Evolutionary conservation across 2,113 vertebrate genomes (phyloP), one percentile per base, ranked within the genome.

Genomic region (Steatornis caripensis): DNA sequence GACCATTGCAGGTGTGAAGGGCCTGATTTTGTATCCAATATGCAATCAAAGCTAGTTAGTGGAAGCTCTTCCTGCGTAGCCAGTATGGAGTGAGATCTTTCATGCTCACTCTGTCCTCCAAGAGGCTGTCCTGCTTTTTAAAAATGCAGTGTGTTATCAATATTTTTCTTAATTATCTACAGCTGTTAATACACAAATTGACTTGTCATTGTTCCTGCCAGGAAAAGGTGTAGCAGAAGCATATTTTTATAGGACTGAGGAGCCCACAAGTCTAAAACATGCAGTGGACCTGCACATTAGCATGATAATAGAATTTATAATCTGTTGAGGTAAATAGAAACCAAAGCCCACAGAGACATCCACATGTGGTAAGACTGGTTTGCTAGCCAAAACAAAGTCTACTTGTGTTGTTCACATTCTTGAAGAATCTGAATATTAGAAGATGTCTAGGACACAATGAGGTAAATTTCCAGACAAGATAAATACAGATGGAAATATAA

Each of bases 381-480:
- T 65, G 81, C 57, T 89, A 95, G 97, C 97, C 94, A 97, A 96
- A 97, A 96, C 91, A 94, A 91, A 93, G 48, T 87, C 93, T 91
- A 43, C 90, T 95, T 82, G 54, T 82, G 91, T 37, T 92, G 51
- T 87, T 91, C 95, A 54, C 93, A 58, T 97, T 97, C 96, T 94
- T 92, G 93, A 79, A 96, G 91, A 89, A 95, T 95, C 85, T 45
- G 92, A 95, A 87, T 93, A 90, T 95, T 93, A 90, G 97, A 84
- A 95, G 93, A 90, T 84, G 76, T 75, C 66, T 95, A 77, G 93
- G 85, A 95, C 71, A 83, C 95, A 91, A 90, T 12, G 77, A 98
- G 83, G 87, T 87, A 62, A 68, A 92, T 96, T 97, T 98, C 92
- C 95, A 98, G 98, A 98, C 97, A 97, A 98, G 97, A 98, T 97